Conservation (phyloP, 2,888 invertebrate genomes). For the Bellardia pandia region DNA sequence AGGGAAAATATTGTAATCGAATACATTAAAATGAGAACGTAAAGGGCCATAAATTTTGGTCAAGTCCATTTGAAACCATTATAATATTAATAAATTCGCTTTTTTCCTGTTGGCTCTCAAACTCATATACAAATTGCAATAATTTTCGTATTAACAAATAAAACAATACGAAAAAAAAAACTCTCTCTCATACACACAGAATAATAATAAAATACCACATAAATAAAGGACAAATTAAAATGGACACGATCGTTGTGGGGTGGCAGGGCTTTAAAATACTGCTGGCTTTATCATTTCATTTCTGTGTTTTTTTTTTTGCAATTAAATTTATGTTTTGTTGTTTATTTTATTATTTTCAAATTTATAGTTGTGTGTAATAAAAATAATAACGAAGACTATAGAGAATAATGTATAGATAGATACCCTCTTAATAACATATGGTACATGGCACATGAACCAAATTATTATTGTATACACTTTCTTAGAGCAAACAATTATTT, state of each 20-base stretch:
- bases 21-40: conserved; percentile 73
- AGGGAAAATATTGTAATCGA: conserved; percentile 70
- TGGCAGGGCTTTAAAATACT: not conserved
- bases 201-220: conserved; percentile 38
- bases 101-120: conserved; percentile 10
- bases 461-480: not conserved
- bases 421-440: conserved; percentile 33
- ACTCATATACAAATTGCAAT: not conserved
- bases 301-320: conserved; percentile 26
- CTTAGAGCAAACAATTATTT: conserved; percentile 6
- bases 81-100: conserved; percentile 78
- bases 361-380: conserved; percentile 50
- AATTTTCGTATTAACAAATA: conserved; percentile 15
- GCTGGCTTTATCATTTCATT: conserved; percentile 15
- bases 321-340: conserved; percentile 44
- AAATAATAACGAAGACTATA: not conserved
- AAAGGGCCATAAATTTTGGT: conserved; percentile 73
- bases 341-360: conserved; percentile 36
- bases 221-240: conserved; percentile 53
- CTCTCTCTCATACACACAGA: not conserved
- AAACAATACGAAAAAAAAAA: not conserved
- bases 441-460: not conserved
- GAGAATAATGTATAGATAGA: conserved; percentile 14
- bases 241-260: conserved; percentile 31
- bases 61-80: conserved; percentile 76